Base-by-base conservation (phyloP, 1,140 invertebrate species). In the Hormaphis cornu region DNA sequence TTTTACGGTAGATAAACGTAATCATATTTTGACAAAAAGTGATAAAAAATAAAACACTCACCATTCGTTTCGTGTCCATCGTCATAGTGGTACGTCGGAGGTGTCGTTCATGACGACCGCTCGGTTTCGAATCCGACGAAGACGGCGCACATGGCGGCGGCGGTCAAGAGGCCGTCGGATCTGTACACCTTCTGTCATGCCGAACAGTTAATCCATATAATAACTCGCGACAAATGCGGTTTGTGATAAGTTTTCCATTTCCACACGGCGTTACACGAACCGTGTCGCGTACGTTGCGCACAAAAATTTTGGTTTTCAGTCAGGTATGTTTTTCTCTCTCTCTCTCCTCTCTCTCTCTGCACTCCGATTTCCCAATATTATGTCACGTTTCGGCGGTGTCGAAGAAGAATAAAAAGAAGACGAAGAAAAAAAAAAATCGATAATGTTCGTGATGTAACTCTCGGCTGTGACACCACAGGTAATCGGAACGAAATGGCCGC, bases 401-500 rank as follows among this genome's bases (percentile, higher is more conserved):
- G 18, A 24, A 14, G 18, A 48, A 63, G 37, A 48, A 42, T 8
- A 42, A n/a, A 61, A 28, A 2, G 7, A 35, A 58, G 16, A 58
- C 10, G 5, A 48, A 33, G 16, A 33, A 35, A 54, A 53, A 30
- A 30, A 53, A 53, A 30, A 8, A 58, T n/a, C n/a, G n/a, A n/a
- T n/a, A 37, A n/a, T 22, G 2, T 24, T 40, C n/a, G 26, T 66
- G 40, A 66, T 50, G 44, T 50, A 66, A 63, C 44, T 22, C 2
- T 4, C 4, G 30, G 9, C 12, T 6, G 16, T 12, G 14, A 35
- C 9, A 42, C 2, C 16, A 10, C 12, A 8, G 18, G 61, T 66
- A 66, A 66, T 66, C 61, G 61, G 44, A 48, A 66, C 61, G 44
- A 66, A 66, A 66, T 48, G 28, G 44, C n/a, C n/a, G n/a, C 18